A percentile compares a stretch with the other conserved stretches of the same genome.
Conservation (phyloP, 2,888 invertebrate species). For the Metellina segmentata region DNA sequence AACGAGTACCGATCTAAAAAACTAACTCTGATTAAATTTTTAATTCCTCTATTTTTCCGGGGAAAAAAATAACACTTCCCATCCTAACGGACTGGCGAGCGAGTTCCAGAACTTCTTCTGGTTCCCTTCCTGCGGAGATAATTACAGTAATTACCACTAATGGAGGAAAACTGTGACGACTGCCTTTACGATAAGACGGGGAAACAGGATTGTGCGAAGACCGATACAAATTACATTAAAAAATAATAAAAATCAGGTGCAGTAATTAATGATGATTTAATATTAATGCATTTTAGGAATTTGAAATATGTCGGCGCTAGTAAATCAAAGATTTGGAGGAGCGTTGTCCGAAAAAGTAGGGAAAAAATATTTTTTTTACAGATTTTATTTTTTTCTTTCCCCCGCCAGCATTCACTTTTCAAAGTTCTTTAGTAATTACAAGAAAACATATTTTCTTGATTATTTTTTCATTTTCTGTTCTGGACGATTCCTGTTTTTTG, state of each 20-base stretch:
- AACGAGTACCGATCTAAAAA: neutral
- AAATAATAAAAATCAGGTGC: constrained; percentile 67
- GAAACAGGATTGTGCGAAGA: constrained; percentile 8
- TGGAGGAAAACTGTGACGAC: constrained; percentile 71
- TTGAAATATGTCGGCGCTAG: constrained; percentile 71
- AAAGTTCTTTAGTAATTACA: constrained; percentile 75
- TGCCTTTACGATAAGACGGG: constrained; percentile 62
- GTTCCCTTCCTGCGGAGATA: constrained; percentile 46
- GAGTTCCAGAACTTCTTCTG: constrained; percentile 43
- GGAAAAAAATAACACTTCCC: neutral
- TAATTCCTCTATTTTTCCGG: neutral
- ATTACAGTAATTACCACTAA: constrained; percentile 74
- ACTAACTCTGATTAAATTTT: constrained; percentile 13
- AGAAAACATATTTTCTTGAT: constrained; percentile 65
- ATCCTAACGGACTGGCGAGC: constrained; percentile 21
- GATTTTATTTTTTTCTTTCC: constrained; percentile 11
- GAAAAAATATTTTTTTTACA: constrained; percentile 18
- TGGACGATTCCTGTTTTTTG: constrained; percentile 57
- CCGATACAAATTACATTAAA: constrained; percentile 70
- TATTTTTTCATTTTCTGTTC: constrained; percentile 35
- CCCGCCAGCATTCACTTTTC: constrained; percentile 63
- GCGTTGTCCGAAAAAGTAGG: constrained; percentile 40
- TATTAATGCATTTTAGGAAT: constrained; percentile 71
- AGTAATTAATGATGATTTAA: constrained; percentile 77
- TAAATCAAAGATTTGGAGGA: constrained; percentile 69